Percentiles rank a stretch among this genome's conserved stretches.
These are phyloP conservation scores for Sminthurides aquaticus DNA, from an alignment of 2,888 invertebrate species.

Conservation along the genomic window DNA sequence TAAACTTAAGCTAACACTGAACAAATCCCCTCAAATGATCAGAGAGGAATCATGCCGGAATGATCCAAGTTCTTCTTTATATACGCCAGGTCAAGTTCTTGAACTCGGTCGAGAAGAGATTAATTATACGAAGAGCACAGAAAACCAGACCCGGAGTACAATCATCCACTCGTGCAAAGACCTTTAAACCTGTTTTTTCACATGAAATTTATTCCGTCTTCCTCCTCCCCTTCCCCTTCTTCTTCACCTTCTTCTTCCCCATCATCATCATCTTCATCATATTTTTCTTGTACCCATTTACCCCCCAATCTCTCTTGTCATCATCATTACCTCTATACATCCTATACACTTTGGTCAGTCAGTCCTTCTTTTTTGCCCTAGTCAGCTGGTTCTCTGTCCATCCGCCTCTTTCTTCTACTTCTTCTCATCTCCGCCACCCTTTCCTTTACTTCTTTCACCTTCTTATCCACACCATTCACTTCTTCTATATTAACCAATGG, in stretches of 20 bases:
- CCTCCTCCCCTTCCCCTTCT: constrained; percentile 12
- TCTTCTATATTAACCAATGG: too few relatives aligned
- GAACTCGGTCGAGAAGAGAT: constrained; percentile 43
- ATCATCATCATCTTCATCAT: constrained; percentile 12
- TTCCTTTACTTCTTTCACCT: not conserved
- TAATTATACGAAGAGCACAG: constrained; percentile 41
- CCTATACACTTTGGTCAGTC: not conserved
- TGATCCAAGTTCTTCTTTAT: constrained; percentile 41
- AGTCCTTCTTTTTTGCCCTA: constrained; percentile 24
- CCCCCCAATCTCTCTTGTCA: not conserved
- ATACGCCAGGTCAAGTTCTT: constrained; percentile 43
- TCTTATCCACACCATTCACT: not conserved
- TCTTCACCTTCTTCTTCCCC: constrained; percentile 14
- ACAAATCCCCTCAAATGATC: constrained; percentile 42
- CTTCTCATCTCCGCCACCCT: not conserved
- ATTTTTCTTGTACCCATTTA: not conserved
- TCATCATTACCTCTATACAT: not conserved
- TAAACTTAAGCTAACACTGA: constrained; percentile 29
- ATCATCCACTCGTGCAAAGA: constrained; percentile 40
- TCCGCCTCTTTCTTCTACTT: constrained; percentile 5
- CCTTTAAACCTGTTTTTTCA: constrained; percentile 41
- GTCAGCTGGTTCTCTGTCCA: constrained; percentile 21
- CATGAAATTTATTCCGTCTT: constrained; percentile 32
- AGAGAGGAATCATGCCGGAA: constrained; percentile 42
- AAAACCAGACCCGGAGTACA: constrained; percentile 41